Evolutionary conservation across 1,140 invertebrate genomes (phyloP).

Genomic region (Dryas iulia): DNA sequence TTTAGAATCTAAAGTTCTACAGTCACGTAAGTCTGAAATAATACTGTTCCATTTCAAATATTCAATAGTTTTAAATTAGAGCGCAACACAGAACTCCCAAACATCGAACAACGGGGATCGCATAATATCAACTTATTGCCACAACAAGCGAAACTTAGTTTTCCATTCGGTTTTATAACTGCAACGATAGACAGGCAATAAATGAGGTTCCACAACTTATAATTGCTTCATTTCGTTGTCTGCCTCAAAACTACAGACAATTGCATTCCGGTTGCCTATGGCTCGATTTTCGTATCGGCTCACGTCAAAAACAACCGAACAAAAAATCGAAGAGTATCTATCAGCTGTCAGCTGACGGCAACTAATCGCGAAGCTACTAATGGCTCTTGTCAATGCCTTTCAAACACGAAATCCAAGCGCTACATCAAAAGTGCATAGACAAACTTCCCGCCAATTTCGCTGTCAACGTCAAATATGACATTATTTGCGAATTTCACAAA

Average conservation of each 20-base stretch:
- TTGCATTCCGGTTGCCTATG: slow-evolving; percentile 61
- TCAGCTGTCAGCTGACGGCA: slow-evolving; percentile 48
- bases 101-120: slow-evolving; percentile 1
- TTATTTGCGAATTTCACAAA: slow-evolving; percentile 43
- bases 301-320: slow-evolving; percentile 45
- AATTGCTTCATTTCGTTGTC: slow-evolving; percentile 75
- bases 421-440: slow-evolving; percentile 58
- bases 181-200: slow-evolving; percentile 72
- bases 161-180: slow-evolving; percentile 68
- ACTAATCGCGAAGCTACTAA: slow-evolving; percentile 60
- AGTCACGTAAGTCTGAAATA: background rate
- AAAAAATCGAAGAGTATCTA: slow-evolving; percentile 46
- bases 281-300: slow-evolving; percentile 48
- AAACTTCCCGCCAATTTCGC: slow-evolving; percentile 53
- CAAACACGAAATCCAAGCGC: slow-evolving; percentile 48
- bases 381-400: slow-evolving; percentile 61
- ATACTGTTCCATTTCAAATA: background rate
- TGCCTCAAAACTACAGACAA: slow-evolving; percentile 52
- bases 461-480: slow-evolving; percentile 50
- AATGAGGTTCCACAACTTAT: slow-evolving; percentile 73
- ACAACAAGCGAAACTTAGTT: slow-evolving; percentile 58
- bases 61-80: background rate
- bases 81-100: background rate
- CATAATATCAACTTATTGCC: slow-evolving; percentile 43
- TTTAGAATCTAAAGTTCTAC: background rate